These are phyloP conservation scores for Sphinx pinastri DNA, from an alignment of 2,888 invertebrate genomes.

Conservation along the genomic window DNA sequence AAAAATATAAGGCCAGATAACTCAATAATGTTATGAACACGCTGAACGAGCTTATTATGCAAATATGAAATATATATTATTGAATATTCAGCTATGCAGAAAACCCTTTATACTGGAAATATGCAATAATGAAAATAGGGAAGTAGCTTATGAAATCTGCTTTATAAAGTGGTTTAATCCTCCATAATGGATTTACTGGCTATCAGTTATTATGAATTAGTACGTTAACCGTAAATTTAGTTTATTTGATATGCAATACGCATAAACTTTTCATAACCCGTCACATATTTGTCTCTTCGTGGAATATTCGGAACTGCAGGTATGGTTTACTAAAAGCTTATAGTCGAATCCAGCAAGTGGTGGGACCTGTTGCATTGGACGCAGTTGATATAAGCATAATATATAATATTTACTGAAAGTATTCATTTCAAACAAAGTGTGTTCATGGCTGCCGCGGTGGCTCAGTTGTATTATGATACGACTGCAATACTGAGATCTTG, in stretches of 20 bases:
- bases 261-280: background rate
- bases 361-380: background rate
- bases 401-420: background rate
- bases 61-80: slow-evolving; percentile 1
- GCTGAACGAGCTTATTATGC: background rate
- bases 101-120: background rate
- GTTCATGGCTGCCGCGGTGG: too few relatives aligned
- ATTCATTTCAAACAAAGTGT: background rate
- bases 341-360: background rate
- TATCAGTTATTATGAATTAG: background rate
- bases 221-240: background rate
- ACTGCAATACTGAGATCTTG: too few relatives aligned
- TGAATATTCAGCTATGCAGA: background rate
- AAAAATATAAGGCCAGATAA: background rate
- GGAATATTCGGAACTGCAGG: background rate
- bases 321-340: background rate
- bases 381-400: background rate
- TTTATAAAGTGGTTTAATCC: background rate
- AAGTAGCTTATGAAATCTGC: background rate
- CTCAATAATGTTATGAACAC: background rate
- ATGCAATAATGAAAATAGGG: background rate
- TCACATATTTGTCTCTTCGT: background rate
- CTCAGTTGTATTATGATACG: too few relatives aligned
- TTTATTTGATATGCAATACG: background rate
- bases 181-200: background rate